A percentile compares a stretch with the other conserved stretches of the same genome.
These are phyloP conservation scores for Radopholus similis DNA, from an alignment of 1,140 invertebrate genomes.

Conservation along the genomic window DNA sequence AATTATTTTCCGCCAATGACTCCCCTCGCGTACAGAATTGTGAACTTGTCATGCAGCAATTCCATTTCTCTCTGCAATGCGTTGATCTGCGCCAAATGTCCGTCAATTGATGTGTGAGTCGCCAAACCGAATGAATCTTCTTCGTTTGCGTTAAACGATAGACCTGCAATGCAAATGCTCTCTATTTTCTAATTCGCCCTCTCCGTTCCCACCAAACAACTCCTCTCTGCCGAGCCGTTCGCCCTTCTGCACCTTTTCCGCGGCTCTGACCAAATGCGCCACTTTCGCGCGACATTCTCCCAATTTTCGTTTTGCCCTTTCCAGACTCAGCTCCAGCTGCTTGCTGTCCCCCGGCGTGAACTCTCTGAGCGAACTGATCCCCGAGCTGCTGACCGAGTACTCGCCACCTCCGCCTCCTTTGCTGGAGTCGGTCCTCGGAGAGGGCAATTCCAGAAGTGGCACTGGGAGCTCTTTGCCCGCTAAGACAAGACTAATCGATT, in stretches of 20 bases:
- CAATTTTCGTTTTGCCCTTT: background rate
- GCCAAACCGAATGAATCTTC: background rate
- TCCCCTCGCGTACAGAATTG: slow-evolving; percentile 8
- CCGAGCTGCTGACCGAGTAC: slow-evolving; percentile 7
- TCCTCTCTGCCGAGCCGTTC: slow-evolving; percentile 8
- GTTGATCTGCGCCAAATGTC: background rate
- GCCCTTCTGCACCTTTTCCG: slow-evolving; percentile 1
- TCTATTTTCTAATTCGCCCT: background rate
- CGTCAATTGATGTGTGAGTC: background rate
- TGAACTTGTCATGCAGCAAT: slow-evolving; percentile 16
- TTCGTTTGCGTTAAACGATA: background rate
- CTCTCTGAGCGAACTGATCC: slow-evolving; percentile 5
- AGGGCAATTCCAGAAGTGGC: background rate
- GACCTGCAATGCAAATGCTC: background rate
- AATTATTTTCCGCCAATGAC: too few relatives aligned
- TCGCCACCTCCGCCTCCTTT: background rate
- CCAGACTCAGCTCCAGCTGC: background rate
- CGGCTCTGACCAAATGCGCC: background rate
- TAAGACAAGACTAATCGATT: background rate
- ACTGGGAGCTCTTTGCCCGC: background rate
- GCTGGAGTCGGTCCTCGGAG: slow-evolving; percentile 1
- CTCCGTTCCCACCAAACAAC: background rate
- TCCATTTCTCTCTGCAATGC: slow-evolving; percentile 14
- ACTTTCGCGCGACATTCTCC: background rate
- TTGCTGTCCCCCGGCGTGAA: too few relatives aligned